These are phyloP conservation scores for Alectura lathami DNA, from an alignment of 2,113 vertebrate species.

Conservation along the genomic window DNA sequence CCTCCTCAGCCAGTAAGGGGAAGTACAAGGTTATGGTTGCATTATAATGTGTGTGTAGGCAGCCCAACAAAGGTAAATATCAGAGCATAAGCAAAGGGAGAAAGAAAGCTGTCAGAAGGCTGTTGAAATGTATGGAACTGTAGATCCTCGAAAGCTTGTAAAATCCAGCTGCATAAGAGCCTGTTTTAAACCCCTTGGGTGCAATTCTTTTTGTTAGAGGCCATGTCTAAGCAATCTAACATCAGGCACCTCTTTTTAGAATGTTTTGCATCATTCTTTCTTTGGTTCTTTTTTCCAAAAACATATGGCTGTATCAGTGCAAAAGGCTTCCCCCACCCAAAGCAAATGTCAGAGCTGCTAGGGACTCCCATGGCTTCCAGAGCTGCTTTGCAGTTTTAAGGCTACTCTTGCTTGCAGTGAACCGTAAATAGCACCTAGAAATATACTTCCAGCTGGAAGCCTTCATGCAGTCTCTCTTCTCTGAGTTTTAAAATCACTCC, in stretches of 20 bases:
- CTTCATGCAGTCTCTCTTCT: neutral
- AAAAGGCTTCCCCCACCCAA: neutral
- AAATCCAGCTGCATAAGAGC: neutral
- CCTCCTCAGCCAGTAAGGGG: neutral
- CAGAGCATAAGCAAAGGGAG: neutral
- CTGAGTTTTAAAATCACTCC: neutral
- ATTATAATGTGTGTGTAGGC: neutral
- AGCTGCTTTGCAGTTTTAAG: slow-evolving; percentile 1
- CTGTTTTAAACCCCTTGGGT: neutral
- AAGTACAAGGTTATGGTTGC: neutral
- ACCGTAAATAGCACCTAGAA: neutral
- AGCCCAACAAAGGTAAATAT: neutral
- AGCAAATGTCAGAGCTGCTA: neutral
- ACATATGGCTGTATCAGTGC: neutral
- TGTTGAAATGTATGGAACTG: neutral
- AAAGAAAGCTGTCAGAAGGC: neutral
- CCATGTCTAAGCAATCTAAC: neutral
- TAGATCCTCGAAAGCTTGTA: neutral
- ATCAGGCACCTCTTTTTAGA: neutral
- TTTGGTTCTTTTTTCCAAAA: neutral
- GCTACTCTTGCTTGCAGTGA: slow-evolving; percentile 1
- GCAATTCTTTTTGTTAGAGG: neutral
- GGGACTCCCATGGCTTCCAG: neutral
- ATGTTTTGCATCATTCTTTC: neutral
- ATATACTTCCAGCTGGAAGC: neutral